Percentiles rank a stretch among this genome's conserved stretches.
Conservation (phyloP, 1,140 invertebrate genomes). For the Bombus balteatus region DNA sequence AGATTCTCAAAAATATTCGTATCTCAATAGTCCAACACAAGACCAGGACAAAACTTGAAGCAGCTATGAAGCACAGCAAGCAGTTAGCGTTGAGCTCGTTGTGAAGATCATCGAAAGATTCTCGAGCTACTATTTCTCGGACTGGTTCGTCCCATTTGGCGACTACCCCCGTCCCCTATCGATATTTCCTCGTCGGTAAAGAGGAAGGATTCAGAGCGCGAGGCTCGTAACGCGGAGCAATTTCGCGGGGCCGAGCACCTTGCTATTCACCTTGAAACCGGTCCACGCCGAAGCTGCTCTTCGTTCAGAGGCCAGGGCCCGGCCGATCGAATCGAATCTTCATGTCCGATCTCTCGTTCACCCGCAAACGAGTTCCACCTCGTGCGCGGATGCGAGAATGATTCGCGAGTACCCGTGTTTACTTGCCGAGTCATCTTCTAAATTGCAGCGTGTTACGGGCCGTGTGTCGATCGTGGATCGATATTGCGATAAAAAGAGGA, state of each 20-base stretch:
- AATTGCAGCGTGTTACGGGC: conserved; percentile 68
- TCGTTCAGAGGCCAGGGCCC: conserved; percentile 9
- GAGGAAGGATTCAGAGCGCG: conserved; percentile 9
- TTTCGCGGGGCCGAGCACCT: conserved; percentile 60
- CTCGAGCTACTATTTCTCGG: not conserved
- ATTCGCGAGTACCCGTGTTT: conserved; percentile 67
- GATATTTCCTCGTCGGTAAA: conserved; percentile 27
- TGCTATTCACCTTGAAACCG: conserved; percentile 70
- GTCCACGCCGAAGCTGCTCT: conserved; percentile 46
- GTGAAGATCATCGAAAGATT: not conserved
- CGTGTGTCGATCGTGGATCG: conserved; percentile 62
- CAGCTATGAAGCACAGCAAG: not conserved
- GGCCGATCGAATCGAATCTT: conserved; percentile 66
- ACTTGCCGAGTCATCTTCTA: conserved; percentile 69
- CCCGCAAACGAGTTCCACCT: conserved; percentile 63
- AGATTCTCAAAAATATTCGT: too few species aligned
- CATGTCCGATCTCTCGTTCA: conserved; percentile 66
- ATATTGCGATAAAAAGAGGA: conserved; percentile 51
- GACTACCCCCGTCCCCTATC: not conserved
- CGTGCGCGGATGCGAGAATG: conserved; percentile 60
- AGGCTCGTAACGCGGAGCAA: conserved; percentile 57
- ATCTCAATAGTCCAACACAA: too few species aligned
- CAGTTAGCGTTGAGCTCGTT: not conserved
- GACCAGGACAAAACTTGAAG: too few species aligned
- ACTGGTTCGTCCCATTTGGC: conserved; percentile 10